These are phyloP conservation scores for Bambusicola thoracicus DNA, from an alignment of 2,113 vertebrate species.

Conservation along the genomic window DNA sequence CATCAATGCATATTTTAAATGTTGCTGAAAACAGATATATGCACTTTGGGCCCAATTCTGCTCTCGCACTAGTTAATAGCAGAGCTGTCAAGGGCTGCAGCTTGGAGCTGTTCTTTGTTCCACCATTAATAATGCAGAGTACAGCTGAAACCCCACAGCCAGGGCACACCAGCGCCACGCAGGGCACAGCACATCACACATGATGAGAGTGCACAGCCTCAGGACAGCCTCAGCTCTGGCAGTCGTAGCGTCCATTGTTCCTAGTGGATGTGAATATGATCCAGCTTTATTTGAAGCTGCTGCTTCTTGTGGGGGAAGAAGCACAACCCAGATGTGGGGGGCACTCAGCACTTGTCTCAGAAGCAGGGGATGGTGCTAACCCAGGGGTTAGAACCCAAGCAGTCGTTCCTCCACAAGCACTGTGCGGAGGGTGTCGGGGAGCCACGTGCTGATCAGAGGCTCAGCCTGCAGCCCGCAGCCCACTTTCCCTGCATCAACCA, in stretches of 20 bases:
- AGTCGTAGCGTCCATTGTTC: background rate
- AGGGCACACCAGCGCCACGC: fast-evolving
- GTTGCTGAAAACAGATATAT: background rate
- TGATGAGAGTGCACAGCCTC: background rate
- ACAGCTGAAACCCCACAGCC: background rate
- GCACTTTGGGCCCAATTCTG: background rate
- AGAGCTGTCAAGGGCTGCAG: background rate
- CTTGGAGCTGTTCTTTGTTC: background rate
- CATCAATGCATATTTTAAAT: background rate
- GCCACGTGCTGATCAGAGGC: background rate
- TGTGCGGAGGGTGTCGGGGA: background rate
- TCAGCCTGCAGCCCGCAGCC: background rate
- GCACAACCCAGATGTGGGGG: background rate
- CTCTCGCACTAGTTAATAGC: background rate
- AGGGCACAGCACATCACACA: fast-evolving
- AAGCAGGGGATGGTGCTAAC: background rate
- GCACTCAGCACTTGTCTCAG: background rate
- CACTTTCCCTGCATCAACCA: background rate
- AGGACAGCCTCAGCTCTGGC: background rate
- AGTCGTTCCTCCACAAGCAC: background rate
- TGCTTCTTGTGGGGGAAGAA: background rate
- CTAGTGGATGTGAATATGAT: background rate
- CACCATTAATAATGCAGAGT: background rate
- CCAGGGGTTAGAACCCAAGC: background rate
- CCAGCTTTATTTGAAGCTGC: background rate